Percentiles rank a stretch among this genome's conserved stretches.
phyloP scores from a whole-genome alignment of 2,888 invertebrate species.

The Caenorhabditis plicata region DNA sequence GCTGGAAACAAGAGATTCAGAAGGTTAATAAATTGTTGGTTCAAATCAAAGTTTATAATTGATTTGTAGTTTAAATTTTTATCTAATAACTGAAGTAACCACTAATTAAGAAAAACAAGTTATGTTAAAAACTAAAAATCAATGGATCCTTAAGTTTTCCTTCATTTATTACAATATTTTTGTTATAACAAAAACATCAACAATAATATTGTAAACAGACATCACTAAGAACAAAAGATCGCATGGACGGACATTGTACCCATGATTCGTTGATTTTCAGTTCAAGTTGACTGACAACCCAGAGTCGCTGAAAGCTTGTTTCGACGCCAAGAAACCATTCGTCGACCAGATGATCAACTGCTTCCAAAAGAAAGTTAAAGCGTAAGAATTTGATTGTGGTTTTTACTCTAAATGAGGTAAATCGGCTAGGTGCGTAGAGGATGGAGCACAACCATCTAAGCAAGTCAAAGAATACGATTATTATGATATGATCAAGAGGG shows the following conservation, averaged over 20 bases:
- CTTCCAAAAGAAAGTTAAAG: slow-evolving; percentile 48
- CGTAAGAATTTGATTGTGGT: slow-evolving; percentile 25
- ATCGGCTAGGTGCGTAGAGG: slow-evolving; percentile 33
- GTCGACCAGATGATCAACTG: slow-evolving; percentile 51
- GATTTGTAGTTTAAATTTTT: too few relatives aligned
- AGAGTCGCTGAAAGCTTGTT: slow-evolving; percentile 46
- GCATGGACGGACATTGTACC: background rate
- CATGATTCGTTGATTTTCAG: too few relatives aligned
- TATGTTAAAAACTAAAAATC: too few relatives aligned
- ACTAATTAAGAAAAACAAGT: too few relatives aligned
- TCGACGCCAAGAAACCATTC: slow-evolving; percentile 44
- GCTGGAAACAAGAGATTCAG: slow-evolving; percentile 37
- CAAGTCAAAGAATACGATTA: slow-evolving; percentile 54
- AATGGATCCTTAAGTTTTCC: too few relatives aligned
- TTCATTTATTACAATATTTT: background rate
- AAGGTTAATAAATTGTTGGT: slow-evolving; percentile 5
- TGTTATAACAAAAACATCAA: background rate
- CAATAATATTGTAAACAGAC: background rate
- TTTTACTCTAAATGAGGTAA: background rate
- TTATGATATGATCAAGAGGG: slow-evolving; percentile 48
- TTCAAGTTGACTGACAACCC: slow-evolving; percentile 47
- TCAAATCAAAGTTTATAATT: too few relatives aligned
- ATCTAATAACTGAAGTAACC: too few relatives aligned
- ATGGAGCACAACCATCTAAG: slow-evolving; percentile 29
- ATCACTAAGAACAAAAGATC: background rate